These are phyloP conservation scores for Drosophila auraria DNA, from an alignment of 1,140 invertebrate genomes.

Conservation along the genomic window DNA sequence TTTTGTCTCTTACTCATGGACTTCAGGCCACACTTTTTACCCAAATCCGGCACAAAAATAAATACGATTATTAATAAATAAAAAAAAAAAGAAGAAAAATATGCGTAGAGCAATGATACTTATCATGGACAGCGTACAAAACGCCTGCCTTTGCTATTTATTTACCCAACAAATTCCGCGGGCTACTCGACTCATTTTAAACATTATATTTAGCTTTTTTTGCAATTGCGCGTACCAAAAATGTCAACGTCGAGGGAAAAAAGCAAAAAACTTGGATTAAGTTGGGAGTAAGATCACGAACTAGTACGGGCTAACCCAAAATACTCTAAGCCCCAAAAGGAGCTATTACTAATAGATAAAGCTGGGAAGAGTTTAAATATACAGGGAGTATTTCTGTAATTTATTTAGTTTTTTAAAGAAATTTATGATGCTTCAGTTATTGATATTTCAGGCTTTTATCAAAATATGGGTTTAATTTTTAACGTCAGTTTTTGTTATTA, in stretches of 20 bases:
- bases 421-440: too few species aligned
- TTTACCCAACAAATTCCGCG: conserved; percentile 57
- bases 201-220: conserved; percentile 44
- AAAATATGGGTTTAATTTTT: too few species aligned
- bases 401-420: too few species aligned
- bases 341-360: background rate
- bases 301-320: conserved; percentile 9
- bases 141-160: conserved; percentile 50
- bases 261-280: conserved; percentile 17
- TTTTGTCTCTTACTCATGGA: conserved; percentile 20
- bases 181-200: conserved; percentile 35
- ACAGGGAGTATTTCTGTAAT: too few species aligned
- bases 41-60: conserved; percentile 25
- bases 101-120: conserved; percentile 41
- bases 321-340: conserved; percentile 7
- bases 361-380: background rate
- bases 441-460: too few species aligned
- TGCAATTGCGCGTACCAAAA: conserved; percentile 58
- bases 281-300: conserved; percentile 41
- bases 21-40: conserved; percentile 26
- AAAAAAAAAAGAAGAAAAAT: conserved; percentile 10
- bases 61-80: conserved; percentile 37
- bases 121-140: conserved; percentile 47
- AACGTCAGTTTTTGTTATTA: background rate
- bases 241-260: conserved; percentile 43